These are phyloP conservation scores for Alosa sapidissima DNA, from an alignment of 2,797 vertebrate genomes.

Conservation along the genomic window DNA sequence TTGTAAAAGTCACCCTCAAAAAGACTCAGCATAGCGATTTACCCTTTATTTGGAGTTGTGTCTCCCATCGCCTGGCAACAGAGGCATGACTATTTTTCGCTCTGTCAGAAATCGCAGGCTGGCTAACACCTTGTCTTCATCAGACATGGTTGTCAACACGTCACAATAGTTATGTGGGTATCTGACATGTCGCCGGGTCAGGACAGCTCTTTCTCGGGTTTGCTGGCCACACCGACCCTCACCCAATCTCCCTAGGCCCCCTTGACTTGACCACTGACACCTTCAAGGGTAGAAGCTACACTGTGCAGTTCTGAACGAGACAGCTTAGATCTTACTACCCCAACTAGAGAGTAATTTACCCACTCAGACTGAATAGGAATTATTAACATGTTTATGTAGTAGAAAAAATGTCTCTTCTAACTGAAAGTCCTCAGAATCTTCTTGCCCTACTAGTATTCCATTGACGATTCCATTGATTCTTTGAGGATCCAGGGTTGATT, in stretches of 20 bases:
- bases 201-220: conserved; percentile 17
- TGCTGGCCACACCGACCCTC: conserved; percentile 4
- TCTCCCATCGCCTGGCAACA: conserved; percentile 17
- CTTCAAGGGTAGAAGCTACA: conserved; percentile 10
- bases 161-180: conserved; percentile 50
- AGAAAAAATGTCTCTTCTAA: neutral
- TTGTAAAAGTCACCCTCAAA: neutral
- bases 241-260: conserved; percentile 26
- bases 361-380: no score
- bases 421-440: neutral
- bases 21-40: neutral
- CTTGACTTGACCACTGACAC: neutral
- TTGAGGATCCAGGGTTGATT: neutral
- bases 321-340: neutral
- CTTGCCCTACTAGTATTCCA: neutral
- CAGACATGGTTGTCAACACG: conserved; percentile 58
- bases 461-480: neutral
- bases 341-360: neutral
- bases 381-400: neutral
- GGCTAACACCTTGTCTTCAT: conserved; percentile 55
- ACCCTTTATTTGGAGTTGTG: neutral
- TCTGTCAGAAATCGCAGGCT: conserved; percentile 49
- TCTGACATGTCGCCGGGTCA: conserved; percentile 39
- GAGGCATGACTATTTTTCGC: conserved; percentile 27
- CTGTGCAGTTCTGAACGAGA: neutral